Conservation (phyloP, 2,113 vertebrate genomes). For the Rhabdornis inornatus region DNA sequence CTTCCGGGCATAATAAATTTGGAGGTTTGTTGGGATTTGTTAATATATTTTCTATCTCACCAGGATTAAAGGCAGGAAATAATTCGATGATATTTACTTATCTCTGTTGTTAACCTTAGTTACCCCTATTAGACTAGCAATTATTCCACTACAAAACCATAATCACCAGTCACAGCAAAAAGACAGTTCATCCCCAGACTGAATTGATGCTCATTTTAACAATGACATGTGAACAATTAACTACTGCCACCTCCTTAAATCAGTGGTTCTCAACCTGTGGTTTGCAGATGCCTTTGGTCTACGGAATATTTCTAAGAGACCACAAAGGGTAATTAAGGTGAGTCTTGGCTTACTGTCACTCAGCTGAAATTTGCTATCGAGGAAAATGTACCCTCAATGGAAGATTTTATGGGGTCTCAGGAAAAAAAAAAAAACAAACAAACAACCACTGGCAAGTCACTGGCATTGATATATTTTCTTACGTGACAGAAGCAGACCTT, state of each 20-base stretch:
- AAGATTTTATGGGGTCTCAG: background rate
- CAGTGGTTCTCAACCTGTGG: background rate
- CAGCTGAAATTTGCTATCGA: background rate
- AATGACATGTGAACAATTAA: slow-evolving; percentile 25
- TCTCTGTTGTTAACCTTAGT: slow-evolving; percentile 28
- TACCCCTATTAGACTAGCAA: slow-evolving; percentile 36
- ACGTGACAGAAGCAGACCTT: background rate
- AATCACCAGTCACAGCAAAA: slow-evolving; percentile 1
- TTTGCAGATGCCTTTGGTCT: slow-evolving; percentile 20
- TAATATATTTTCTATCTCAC: background rate
- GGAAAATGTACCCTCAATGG: background rate
- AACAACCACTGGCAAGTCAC: background rate
- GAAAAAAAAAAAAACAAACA: background rate
- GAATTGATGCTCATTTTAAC: slow-evolving; percentile 31
- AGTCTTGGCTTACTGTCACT: background rate
- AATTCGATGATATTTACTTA: slow-evolving; percentile 34
- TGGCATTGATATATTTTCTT: background rate
- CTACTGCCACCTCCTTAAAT: background rate
- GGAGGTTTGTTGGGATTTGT: slow-evolving; percentile 14
- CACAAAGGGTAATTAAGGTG: background rate
- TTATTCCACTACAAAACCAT: slow-evolving; percentile 30
- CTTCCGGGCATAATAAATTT: slow-evolving; percentile 9
- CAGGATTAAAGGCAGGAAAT: slow-evolving; percentile 39
- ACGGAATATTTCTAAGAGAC: background rate
- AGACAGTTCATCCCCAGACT: background rate